A percentile compares a stretch with the other conserved stretches of the same genome.
Evolutionary conservation across 1,140 invertebrate species (phyloP).

Genomic region (Pseudomyrmex flavicornis): DNA sequence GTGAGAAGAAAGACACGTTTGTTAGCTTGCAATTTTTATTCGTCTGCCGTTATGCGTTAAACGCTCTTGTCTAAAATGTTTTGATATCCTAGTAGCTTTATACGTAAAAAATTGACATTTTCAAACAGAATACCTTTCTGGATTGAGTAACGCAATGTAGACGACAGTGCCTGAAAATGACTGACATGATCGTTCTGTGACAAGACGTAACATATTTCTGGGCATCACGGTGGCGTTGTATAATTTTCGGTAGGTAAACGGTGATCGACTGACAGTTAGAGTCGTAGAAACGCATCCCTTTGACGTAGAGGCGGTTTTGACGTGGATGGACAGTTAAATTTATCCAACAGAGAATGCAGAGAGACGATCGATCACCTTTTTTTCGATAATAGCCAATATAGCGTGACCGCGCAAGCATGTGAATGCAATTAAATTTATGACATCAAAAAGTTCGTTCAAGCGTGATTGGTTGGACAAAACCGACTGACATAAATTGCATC

Average conservation of each 20-base stretch:
- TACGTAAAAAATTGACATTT: slow-evolving; percentile 6
- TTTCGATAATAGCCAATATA: slow-evolving; percentile 68
- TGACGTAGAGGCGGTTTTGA: slow-evolving; percentile 71
- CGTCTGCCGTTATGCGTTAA: neutral
- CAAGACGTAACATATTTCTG: slow-evolving; percentile 57
- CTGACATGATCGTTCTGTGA: slow-evolving; percentile 55
- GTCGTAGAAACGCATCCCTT: slow-evolving; percentile 71
- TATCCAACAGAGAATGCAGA: slow-evolving; percentile 72
- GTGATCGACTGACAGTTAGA: slow-evolving; percentile 68
- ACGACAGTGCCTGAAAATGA: slow-evolving; percentile 36
- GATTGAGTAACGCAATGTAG: slow-evolving; percentile 23
- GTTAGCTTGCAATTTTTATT: neutral
- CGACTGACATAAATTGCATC: slow-evolving; percentile 50
- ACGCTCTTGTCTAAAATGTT: neutral
- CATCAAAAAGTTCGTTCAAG: slow-evolving; percentile 56
- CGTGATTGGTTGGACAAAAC: slow-evolving; percentile 47
- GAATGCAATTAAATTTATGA: slow-evolving; percentile 71
- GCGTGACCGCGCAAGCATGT: slow-evolving; percentile 51
- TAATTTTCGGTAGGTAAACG: slow-evolving; percentile 69
- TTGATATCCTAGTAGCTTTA: neutral
- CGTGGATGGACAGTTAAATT: slow-evolving; percentile 76
- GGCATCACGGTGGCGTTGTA: slow-evolving; percentile 57
- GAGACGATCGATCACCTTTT: slow-evolving; percentile 69
- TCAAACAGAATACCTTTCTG: neutral
- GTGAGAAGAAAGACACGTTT: neutral